These are phyloP conservation scores for Adela reaumurella DNA, from an alignment of 2,888 invertebrate genomes.

Conservation along the genomic window DNA sequence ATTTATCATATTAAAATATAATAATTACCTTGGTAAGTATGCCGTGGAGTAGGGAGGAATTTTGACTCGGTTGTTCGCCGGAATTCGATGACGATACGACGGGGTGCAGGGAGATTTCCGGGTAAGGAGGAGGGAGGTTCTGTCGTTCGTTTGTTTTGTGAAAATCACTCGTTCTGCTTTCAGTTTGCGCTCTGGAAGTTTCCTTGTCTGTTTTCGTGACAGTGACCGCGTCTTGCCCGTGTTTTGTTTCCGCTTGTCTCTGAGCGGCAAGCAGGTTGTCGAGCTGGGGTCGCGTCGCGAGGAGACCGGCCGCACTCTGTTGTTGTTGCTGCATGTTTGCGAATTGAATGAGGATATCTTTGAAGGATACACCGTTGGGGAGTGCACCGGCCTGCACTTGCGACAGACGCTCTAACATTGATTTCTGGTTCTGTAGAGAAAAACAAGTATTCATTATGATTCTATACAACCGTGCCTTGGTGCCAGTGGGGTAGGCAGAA, in stretches of 20 bases:
- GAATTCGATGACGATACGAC: constrained; percentile 48
- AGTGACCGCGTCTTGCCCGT: not conserved
- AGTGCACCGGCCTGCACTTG: constrained; percentile 46
- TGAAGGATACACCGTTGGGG: constrained; percentile 56
- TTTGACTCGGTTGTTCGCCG: constrained; percentile 36
- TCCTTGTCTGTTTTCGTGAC: not conserved
- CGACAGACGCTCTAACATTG: constrained; percentile 42
- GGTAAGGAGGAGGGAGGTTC: constrained; percentile 67
- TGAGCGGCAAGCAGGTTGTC: not conserved
- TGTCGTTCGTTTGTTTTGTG: constrained; percentile 20
- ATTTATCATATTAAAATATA: too few species aligned
- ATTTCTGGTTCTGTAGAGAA: constrained; percentile 29
- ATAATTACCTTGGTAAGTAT: constrained; percentile 72
- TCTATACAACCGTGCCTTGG: too few species aligned
- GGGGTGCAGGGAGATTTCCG: constrained; percentile 75
- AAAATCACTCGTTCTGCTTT: not conserved
- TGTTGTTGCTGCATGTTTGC: constrained; percentile 54
- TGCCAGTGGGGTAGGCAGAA: too few species aligned
- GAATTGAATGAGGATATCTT: constrained; percentile 73
- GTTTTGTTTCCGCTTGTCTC: not conserved
- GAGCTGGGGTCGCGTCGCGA: not conserved
- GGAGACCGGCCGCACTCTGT: not conserved
- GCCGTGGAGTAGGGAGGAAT: constrained; percentile 69
- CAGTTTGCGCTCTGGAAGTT: not conserved
- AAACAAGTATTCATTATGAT: too few species aligned